phyloP scores from a whole-genome alignment of 2,113 vertebrate species.

The Caranx ignobilis region DNA sequence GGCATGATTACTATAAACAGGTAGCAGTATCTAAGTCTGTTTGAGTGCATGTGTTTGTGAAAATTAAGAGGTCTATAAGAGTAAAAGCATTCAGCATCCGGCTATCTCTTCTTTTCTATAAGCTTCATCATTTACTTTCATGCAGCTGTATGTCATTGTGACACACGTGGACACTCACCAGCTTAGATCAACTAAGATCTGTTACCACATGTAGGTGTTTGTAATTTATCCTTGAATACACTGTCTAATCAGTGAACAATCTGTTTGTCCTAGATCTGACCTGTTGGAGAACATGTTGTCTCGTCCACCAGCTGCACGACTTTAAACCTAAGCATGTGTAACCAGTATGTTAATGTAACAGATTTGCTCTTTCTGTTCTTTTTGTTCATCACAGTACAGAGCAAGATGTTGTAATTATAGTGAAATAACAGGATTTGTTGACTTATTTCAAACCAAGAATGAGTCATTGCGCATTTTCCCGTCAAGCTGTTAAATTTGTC shows the following conservation, averaged over 20 bases:
- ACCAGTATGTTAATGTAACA: not conserved
- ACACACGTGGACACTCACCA: not conserved
- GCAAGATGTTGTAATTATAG: not conserved
- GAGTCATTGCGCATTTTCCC: not conserved
- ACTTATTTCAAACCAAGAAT: not conserved
- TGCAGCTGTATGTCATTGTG: not conserved
- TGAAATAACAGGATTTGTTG: not conserved
- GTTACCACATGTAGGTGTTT: not conserved
- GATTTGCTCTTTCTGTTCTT: not conserved
- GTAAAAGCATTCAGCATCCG: slow-evolving; percentile 7
- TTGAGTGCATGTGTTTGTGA: slow-evolving; percentile 3
- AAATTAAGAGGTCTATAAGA: slow-evolving; percentile 4
- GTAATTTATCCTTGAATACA: not conserved
- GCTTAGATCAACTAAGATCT: not conserved
- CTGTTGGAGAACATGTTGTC: not conserved
- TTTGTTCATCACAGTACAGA: not conserved
- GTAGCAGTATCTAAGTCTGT: slow-evolving; percentile 2
- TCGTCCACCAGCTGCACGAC: not conserved
- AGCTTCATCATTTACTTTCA: not conserved
- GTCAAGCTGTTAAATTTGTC: not conserved
- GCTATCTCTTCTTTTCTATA: not conserved
- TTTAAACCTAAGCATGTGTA: not conserved
- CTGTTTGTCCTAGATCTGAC: not conserved
- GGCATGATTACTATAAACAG: slow-evolving; percentile 31
- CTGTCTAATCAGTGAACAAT: not conserved